Evolutionary conservation across 2,113 vertebrate genomes (phyloP).

Genomic region (Micronycteris hirsuta): DNA sequence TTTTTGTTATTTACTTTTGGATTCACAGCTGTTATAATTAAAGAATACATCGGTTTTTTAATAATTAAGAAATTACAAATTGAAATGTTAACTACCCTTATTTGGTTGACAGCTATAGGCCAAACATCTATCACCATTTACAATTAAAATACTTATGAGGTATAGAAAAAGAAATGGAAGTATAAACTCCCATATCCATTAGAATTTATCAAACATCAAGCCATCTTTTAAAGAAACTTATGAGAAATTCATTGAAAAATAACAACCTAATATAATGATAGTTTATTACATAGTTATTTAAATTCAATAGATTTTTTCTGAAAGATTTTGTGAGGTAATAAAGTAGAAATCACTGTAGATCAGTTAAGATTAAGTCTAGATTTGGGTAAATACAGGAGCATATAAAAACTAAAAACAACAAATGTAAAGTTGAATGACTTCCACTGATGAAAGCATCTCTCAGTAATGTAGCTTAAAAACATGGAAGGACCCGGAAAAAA

Average conservation of each 20-base stretch:
- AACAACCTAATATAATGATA: background rate
- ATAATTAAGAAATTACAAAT: background rate
- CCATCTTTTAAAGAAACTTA: background rate
- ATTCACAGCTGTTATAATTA: background rate
- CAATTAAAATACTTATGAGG: background rate
- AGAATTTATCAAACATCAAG: background rate
- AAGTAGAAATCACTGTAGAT: conserved; percentile 13
- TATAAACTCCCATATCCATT: background rate
- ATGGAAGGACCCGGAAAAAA: background rate
- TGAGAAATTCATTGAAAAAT: conserved; percentile 19
- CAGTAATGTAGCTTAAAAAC: conserved; percentile 7
- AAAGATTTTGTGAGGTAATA: background rate
- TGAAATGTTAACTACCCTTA: background rate
- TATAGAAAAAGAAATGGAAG: background rate
- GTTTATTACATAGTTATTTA: background rate
- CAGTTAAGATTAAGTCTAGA: background rate
- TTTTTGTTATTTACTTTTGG: background rate
- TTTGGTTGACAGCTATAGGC: background rate
- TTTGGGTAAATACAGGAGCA: background rate
- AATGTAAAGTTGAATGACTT: background rate
- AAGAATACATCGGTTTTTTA: background rate
- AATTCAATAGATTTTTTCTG: background rate
- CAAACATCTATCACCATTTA: background rate
- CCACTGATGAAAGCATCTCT: background rate
- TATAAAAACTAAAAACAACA: background rate